These are phyloP conservation scores for Pangasius djambal DNA, from an alignment of 2,797 vertebrate species.

Conservation along the genomic window DNA sequence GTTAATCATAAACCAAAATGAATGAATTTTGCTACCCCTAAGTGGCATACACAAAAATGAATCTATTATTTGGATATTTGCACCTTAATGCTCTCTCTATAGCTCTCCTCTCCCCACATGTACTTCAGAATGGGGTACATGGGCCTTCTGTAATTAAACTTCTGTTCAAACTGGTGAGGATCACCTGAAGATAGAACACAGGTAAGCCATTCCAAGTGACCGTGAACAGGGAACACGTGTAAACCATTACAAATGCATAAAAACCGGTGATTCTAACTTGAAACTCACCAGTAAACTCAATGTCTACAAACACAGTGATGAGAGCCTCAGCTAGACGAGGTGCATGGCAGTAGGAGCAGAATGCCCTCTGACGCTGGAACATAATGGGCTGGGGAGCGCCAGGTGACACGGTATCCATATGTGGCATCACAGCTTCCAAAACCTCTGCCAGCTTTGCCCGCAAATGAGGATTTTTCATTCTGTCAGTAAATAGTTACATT, in stretches of 20 bases:
- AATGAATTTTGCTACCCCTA: background rate
- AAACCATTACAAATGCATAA: background rate
- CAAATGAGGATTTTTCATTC: slow-evolving; percentile 98
- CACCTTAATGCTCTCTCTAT: slow-evolving; percentile 94
- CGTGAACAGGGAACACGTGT: background rate
- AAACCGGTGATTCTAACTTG: no score
- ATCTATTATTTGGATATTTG: background rate
- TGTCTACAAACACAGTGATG: slow-evolving; percentile 97
- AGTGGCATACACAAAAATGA: background rate
- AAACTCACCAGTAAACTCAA: slow-evolving; percentile 92
- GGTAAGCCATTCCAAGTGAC: background rate
- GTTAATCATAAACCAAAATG: background rate
- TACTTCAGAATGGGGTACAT: slow-evolving; percentile 98
- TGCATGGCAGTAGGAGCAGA: slow-evolving; percentile 86
- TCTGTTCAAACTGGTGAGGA: slow-evolving; percentile 99
- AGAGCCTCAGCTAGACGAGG: slow-evolving; percentile 91
- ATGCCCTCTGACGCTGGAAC: slow-evolving; percentile 91
- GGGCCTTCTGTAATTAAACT: slow-evolving; percentile 98
- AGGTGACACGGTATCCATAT: slow-evolving; percentile 83
- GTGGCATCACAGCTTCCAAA: slow-evolving; percentile 97
- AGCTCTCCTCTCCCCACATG: slow-evolving; percentile 92
- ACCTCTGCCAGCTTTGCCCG: slow-evolving; percentile 96
- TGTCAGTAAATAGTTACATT: slow-evolving; percentile 59
- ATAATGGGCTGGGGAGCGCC: slow-evolving; percentile 82
- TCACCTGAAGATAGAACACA: slow-evolving; percentile 77